Evolutionary conservation across 2,113 vertebrate genomes (phyloP).

Genomic region (Petaurus breviceps): DNA sequence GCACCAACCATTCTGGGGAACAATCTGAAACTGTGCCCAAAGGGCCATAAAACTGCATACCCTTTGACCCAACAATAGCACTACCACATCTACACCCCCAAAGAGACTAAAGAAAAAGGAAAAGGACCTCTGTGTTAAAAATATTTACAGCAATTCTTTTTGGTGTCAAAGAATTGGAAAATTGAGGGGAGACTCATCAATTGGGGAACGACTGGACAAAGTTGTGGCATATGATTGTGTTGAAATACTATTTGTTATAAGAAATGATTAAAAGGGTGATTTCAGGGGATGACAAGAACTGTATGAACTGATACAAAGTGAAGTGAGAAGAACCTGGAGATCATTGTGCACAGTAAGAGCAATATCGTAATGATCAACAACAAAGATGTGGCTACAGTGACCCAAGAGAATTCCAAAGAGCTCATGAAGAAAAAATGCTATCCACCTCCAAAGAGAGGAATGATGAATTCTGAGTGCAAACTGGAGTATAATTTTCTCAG

Average conservation of each 20-base stretch:
- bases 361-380: not conserved
- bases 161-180: not conserved
- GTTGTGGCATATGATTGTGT: not conserved
- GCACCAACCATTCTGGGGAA: not conserved
- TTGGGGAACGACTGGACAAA: too few relatives aligned
- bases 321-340: not conserved
- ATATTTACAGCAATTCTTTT: not conserved
- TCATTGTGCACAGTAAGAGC: not conserved
- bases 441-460: not conserved
- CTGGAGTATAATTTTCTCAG: too few relatives aligned
- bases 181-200: not conserved
- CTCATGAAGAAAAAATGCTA: too few relatives aligned
- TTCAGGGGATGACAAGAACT: not conserved
- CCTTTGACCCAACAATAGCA: not conserved
- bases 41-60: not conserved
- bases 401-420: too few relatives aligned
- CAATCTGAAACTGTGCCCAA: not conserved
- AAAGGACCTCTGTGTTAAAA: not conserved
- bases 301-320: not conserved
- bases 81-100: not conserved
- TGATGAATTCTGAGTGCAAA: not conserved
- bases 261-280: not conserved
- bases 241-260: not conserved
- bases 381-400: too few relatives aligned
- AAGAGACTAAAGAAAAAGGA: not conserved